These are phyloP conservation scores for Nudaria mundana DNA, from an alignment of 2,888 invertebrate genomes.

Conservation along the genomic window DNA sequence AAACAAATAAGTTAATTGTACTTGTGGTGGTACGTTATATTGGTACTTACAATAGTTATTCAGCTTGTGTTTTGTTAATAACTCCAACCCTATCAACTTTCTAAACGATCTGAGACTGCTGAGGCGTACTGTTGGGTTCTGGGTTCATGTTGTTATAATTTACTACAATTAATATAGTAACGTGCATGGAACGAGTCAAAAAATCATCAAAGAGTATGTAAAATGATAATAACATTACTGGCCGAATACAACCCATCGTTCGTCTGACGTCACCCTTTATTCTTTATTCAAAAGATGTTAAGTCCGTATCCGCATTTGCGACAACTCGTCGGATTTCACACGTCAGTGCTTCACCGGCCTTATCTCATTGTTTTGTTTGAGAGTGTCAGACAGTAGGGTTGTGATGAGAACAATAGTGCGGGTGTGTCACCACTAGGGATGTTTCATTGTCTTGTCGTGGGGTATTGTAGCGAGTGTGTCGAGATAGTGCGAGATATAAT, in stretches of 20 bases:
- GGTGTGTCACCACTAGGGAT: conserved; percentile 36
- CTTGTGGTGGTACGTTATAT: no score
- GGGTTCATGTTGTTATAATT: no score
- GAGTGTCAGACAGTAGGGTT: no score
- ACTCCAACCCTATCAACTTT: no score
- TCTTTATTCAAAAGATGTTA: conserved; percentile 22
- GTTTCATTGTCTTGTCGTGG: conserved; percentile 40
- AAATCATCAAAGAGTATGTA: no score
- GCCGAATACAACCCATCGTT: conserved; percentile 12
- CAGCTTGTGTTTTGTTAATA: no score
- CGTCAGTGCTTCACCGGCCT: conserved; percentile 32
- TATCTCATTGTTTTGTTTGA: conserved; percentile 29
- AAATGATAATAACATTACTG: no score
- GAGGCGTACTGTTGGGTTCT: no score
- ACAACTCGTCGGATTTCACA: conserved; percentile 33
- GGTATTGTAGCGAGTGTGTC: conserved; percentile 26
- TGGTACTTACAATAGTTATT: no score
- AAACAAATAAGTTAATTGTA: not conserved
- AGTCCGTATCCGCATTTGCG: conserved; percentile 22
- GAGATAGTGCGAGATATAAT: conserved; percentile 45
- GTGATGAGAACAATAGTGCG: conserved; percentile 17
- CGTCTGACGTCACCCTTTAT: conserved; percentile 7
- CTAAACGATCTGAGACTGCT: no score
- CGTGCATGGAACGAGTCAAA: no score
- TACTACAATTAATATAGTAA: no score